A percentile compares a stretch with the other conserved stretches of the same genome.
phyloP scores from a whole-genome alignment of 1,140 invertebrate species.

The Anastatus disparis region DNA sequence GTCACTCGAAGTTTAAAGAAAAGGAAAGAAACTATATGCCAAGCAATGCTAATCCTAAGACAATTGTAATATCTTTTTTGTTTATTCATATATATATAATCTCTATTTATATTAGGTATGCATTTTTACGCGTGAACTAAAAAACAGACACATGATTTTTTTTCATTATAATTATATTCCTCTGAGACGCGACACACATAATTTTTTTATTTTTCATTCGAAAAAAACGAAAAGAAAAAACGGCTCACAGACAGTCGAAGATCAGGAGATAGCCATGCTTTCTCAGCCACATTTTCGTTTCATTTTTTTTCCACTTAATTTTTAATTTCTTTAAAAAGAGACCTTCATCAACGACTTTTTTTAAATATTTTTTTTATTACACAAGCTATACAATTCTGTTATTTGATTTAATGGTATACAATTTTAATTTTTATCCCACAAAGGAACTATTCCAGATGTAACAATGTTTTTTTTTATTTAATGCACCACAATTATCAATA shows the following conservation, averaged over 20 bases:
- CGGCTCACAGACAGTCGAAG: constrained; percentile 57
- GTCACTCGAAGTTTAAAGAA: constrained; percentile 53
- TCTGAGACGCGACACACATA: constrained; percentile 45
- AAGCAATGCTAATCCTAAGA: constrained; percentile 66
- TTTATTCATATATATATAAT: constrained; percentile 50
- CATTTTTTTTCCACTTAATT: neutral
- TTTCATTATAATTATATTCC: constrained; percentile 24
- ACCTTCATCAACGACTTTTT: constrained; percentile 32
- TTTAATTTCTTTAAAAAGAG: constrained; percentile 25
- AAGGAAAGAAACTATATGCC: constrained; percentile 62
- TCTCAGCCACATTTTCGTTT: constrained; percentile 31
- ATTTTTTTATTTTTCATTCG: constrained; percentile 24
- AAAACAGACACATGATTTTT: constrained; percentile 63
- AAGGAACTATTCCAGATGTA: constrained; percentile 18
- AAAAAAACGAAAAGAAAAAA: constrained; percentile 43
- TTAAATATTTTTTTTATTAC: constrained; percentile 6
- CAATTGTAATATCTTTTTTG: constrained; percentile 61
- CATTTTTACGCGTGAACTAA: constrained; percentile 61
- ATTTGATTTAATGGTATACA: constrained; percentile 24
- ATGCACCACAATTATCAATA: constrained; percentile 16
- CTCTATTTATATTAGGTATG: constrained; percentile 66
- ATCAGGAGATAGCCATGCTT: constrained; percentile 60
- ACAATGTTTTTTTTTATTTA: neutral
- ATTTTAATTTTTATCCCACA: constrained; percentile 2
- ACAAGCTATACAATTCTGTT: constrained; percentile 18